These are phyloP conservation scores for Saguinus imperator DNA, from an alignment of 2,113 vertebrate species.

Conservation along the genomic window DNA sequence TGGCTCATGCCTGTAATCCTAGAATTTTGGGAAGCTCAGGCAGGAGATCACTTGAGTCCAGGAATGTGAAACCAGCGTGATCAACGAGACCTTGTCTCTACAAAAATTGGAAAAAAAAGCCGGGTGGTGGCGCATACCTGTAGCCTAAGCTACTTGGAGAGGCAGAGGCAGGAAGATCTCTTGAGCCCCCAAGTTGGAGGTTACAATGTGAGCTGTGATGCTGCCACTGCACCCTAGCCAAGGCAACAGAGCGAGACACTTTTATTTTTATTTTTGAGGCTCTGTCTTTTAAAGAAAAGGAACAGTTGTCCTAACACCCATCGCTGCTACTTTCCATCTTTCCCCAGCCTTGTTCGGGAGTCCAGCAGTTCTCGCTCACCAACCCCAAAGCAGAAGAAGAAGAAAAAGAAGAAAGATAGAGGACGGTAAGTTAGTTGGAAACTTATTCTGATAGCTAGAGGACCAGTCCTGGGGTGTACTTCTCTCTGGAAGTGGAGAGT, in stretches of 20 bases:
- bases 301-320: not conserved
- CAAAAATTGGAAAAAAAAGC: not conserved
- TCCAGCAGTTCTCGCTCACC: slow-evolving; percentile 88
- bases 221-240: not conserved
- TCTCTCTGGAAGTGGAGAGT: not conserved
- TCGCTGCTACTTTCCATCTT: not conserved
- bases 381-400: slow-evolving; percentile 88
- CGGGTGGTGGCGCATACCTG: not conserved
- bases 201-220: not conserved
- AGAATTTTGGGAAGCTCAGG: not conserved
- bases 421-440: slow-evolving; percentile 81
- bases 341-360: slow-evolving; percentile 88
- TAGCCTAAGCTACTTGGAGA: not conserved
- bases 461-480: not conserved
- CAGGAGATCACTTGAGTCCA: not conserved
- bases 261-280: too few relatives aligned
- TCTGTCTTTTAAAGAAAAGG: not conserved
- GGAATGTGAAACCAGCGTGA: not conserved
- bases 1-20: not conserved
- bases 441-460: not conserved
- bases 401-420: slow-evolving; percentile 92
- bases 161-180: not conserved
- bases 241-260: not conserved
- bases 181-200: not conserved
- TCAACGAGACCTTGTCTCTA: not conserved